Evolutionary conservation across 2,888 invertebrate genomes (phyloP), one percentile per base, ranked within the genome.

Genomic region (Scelioninae gen. 2): DNA sequence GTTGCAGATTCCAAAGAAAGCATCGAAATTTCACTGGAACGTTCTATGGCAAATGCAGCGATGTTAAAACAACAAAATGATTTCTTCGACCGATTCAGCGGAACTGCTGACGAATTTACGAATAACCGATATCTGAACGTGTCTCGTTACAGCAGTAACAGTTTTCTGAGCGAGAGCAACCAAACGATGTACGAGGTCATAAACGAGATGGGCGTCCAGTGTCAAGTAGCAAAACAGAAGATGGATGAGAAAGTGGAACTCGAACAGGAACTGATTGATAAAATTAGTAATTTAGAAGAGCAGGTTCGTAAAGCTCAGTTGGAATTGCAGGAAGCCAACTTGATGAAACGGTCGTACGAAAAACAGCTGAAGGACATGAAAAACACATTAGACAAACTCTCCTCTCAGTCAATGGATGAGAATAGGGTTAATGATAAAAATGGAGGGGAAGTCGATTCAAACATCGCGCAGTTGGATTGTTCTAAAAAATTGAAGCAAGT

Each of bases 211-310:
- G 78, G 81, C 0, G 22, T 85, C 1, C 82, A 85, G 39, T 80
- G 76, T 46, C 82, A 85, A 22, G 43, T 84, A 4, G 77, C 80
- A 0, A 81, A 79, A 48, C 81, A 83, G 39, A 81, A 79, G 13
- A 65, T 86, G 3, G 84, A 85, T 0, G 85, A 86, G 16, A 85
- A 85, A 61, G 68, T 79, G 6, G 77, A 79, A 9, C 10, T 91
- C 4, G 90, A 91, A 63, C 87, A 88, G 72, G 81, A 86, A 35
- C 83, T 89, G 84, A 85, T 87, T 6, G 85, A 87, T 2, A 87
- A 87, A 75, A 88, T 92, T 57, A 86, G 85, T 0, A 87, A 87
- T 22, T 82, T 91, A 10, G 91, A 90, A 78, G 87, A 88, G 0
- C 88, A 89, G 13, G 79, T 84, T 2, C 39, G 58, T 0, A 78